Percentiles rank a stretch among this genome's conserved stretches.
phyloP scores from a whole-genome alignment of 2,888 invertebrate species.

The Notocelia uddmanniana region DNA sequence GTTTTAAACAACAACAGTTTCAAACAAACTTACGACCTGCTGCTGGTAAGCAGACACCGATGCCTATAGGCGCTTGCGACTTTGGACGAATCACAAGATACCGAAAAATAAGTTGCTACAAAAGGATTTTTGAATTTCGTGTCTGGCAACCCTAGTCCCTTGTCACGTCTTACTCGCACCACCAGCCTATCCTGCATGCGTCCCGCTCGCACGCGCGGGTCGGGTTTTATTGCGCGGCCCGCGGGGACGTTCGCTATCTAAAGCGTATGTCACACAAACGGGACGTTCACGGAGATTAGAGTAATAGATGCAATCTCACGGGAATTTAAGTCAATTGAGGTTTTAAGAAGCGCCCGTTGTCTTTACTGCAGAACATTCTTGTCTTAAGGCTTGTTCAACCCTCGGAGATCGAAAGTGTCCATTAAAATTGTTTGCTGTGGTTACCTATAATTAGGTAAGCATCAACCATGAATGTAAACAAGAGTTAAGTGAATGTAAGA shows the following conservation, averaged over 20 bases:
- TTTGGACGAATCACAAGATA: too few relatives aligned
- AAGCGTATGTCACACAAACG: neutral
- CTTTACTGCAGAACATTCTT: neutral
- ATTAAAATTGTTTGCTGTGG: too few relatives aligned
- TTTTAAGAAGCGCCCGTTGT: neutral
- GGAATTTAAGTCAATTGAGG: neutral
- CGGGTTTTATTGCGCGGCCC: constrained; percentile 2
- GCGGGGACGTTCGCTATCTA: neutral
- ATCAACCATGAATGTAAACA: too few relatives aligned
- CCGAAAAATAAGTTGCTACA: too few relatives aligned
- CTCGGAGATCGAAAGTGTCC: too few relatives aligned
- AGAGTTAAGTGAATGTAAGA: too few relatives aligned
- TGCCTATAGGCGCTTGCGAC: too few relatives aligned
- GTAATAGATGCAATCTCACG: neutral
- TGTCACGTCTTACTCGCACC: constrained; percentile 3
- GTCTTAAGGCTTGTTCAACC: too few relatives aligned
- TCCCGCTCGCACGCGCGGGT: constrained; percentile 1
- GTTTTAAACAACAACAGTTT: too few relatives aligned
- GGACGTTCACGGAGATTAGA: neutral
- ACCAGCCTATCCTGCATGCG: neutral
- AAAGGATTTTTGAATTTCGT: neutral
- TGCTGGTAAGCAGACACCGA: too few relatives aligned
- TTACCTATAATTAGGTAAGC: too few relatives aligned
- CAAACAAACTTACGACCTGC: too few relatives aligned
- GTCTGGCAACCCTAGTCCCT: neutral